A percentile compares a stretch with the other conserved stretches of the same genome.
These are phyloP conservation scores for Thunnus albacares DNA, from an alignment of 2,797 vertebrate genomes.

Conservation along the genomic window DNA sequence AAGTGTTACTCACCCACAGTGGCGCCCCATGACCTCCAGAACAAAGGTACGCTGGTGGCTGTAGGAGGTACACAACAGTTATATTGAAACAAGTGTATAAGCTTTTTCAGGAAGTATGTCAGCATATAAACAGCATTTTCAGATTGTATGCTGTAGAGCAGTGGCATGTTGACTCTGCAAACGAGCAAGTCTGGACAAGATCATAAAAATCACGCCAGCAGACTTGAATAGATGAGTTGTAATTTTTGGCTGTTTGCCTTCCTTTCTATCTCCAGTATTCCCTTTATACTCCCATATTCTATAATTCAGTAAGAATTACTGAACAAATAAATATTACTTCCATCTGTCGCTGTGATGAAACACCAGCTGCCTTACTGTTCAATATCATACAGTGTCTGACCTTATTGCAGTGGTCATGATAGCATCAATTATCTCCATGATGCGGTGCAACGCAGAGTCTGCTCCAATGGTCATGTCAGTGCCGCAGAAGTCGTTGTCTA, in stretches of 20 bases:
- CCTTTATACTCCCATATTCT: not conserved
- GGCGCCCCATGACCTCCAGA: conserved; percentile 97
- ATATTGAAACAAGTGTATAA: not conserved
- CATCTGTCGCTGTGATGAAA: not conserved
- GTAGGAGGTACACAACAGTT: conserved; percentile 33
- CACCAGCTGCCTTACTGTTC: not conserved
- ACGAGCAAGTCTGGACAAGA: conserved; percentile 56
- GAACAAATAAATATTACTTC: not conserved
- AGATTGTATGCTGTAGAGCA: not conserved
- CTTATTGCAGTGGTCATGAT: conserved; percentile 96
- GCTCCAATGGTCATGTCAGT: conserved; percentile 99
- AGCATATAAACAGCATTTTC: not conserved
- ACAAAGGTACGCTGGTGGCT: conserved; percentile 97
- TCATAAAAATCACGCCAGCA: not conserved
- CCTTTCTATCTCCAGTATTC: not conserved
- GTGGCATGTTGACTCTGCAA: not conserved
- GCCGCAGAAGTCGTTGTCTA: conserved; percentile 98
- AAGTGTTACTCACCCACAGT: conserved; percentile 91
- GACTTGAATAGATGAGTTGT: not conserved
- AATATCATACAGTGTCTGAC: conserved; percentile 69
- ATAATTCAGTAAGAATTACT: not conserved
- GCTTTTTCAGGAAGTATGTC: not conserved
- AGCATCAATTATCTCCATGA: conserved; percentile 95
- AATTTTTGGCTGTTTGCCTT: not conserved
- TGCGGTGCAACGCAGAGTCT: conserved; percentile 94